A percentile compares a stretch with the other conserved stretches of the same genome.
These are phyloP conservation scores for Drosophila engyochracea DNA, from an alignment of 2,888 invertebrate genomes.

Conservation along the genomic window DNA sequence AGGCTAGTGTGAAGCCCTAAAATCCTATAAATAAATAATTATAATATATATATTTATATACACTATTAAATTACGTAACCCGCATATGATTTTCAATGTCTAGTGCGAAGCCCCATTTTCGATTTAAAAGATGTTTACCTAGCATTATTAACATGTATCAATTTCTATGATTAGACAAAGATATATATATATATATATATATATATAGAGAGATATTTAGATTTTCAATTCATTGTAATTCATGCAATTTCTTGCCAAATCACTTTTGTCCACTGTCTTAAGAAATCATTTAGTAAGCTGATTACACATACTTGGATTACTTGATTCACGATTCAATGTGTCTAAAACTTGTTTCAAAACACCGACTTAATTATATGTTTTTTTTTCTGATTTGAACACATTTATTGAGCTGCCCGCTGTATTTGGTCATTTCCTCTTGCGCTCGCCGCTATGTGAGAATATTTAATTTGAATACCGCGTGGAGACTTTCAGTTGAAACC, in stretches of 20 bases:
- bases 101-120: neutral
- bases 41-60: neutral
- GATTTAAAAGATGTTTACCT: neutral
- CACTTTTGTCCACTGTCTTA: neutral
- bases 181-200: no score
- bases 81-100: neutral
- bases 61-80: neutral
- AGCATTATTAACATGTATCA: neutral
- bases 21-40: neutral
- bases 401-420: conserved; percentile 20
- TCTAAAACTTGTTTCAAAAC: conserved; percentile 56
- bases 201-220: no score
- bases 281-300: conserved; percentile 11
- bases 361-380: conserved; percentile 35
- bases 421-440: conserved; percentile 73
- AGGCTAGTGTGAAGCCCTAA: neutral
- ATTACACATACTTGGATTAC: conserved; percentile 1
- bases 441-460: conserved; percentile 42
- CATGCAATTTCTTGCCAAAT: neutral
- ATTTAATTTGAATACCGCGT: conserved; percentile 67
- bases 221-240: neutral
- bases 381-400: conserved; percentile 10
- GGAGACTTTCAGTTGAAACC: conserved; percentile 43
- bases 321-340: neutral
- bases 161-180: neutral